These are phyloP conservation scores for Diploptera punctata DNA, from an alignment of 2,888 invertebrate species.

Conservation along the genomic window DNA sequence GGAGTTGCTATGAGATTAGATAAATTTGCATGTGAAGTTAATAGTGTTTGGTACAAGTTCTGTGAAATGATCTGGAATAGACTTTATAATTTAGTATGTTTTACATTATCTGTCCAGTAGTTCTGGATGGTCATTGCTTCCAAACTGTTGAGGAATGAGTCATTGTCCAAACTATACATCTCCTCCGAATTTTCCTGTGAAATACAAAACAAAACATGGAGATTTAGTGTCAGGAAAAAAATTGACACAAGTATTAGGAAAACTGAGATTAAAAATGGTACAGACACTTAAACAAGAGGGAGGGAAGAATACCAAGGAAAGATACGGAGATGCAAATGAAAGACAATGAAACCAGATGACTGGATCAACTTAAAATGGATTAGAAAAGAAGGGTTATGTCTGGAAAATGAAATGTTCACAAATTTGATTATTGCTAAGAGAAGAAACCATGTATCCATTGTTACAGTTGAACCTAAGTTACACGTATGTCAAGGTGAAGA, in stretches of 20 bases:
- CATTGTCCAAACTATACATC: constrained; percentile 94
- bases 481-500: no score
- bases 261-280: background rate
- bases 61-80: no score
- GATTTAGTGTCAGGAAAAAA: background rate
- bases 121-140: constrained; percentile 95
- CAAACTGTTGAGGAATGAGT: constrained; percentile 90
- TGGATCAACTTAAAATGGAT: no score
- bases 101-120: constrained; percentile 92
- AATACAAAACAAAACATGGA: background rate
- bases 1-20: no score
- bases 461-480: no score
- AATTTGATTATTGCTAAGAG: no score
- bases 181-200: constrained; percentile 91
- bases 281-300: background rate
- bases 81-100: constrained; percentile 84
- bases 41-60: no score
- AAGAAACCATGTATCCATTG: no score
- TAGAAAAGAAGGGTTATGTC: no score
- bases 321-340: background rate
- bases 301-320: background rate
- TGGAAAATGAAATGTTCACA: no score
- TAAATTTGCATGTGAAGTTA: no score
- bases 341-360: background rate
- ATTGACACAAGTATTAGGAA: background rate